phyloP scores from a whole-genome alignment of 2,888 invertebrate species.

The Galeopsomyia nigrocyanea region DNA sequence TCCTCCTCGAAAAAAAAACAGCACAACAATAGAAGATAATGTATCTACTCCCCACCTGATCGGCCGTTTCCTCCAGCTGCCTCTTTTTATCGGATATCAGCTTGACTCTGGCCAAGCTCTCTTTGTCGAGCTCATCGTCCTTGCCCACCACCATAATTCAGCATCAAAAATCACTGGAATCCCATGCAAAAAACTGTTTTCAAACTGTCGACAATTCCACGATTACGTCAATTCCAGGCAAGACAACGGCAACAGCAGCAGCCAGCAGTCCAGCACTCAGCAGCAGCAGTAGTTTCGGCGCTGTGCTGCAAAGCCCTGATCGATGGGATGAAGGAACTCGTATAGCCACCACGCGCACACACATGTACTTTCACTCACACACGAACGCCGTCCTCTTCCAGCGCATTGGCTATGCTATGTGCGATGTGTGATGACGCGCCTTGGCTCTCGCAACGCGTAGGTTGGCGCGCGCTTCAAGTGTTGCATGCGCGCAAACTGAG shows the following conservation, averaged over 20 bases:
- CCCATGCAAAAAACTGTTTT: too few species aligned
- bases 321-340: slow-evolving; percentile 25
- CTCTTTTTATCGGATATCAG: slow-evolving; percentile 60
- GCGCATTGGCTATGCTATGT: too few species aligned
- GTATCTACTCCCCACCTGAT: slow-evolving; percentile 54
- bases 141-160: slow-evolving; percentile 44
- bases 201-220: too few species aligned
- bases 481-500: too few species aligned
- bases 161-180: not conserved
- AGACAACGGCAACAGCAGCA: not conserved
- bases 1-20: not conserved
- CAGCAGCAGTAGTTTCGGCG: not conserved
- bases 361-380: too few species aligned
- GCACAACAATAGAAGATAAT: too few species aligned
- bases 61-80: slow-evolving; percentile 57
- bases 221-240: too few species aligned
- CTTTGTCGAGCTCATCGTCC: slow-evolving; percentile 45
- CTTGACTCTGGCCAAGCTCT: slow-evolving; percentile 55
- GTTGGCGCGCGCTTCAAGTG: too few species aligned
- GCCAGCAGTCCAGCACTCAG: not conserved
- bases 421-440: too few species aligned
- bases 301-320: slow-evolving; percentile 18
- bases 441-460: too few species aligned
- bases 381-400: too few species aligned
- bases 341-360: not conserved